These are phyloP conservation scores for Oncorhynchus masou DNA, from an alignment of 2,113 vertebrate genomes.

Conservation along the genomic window DNA sequence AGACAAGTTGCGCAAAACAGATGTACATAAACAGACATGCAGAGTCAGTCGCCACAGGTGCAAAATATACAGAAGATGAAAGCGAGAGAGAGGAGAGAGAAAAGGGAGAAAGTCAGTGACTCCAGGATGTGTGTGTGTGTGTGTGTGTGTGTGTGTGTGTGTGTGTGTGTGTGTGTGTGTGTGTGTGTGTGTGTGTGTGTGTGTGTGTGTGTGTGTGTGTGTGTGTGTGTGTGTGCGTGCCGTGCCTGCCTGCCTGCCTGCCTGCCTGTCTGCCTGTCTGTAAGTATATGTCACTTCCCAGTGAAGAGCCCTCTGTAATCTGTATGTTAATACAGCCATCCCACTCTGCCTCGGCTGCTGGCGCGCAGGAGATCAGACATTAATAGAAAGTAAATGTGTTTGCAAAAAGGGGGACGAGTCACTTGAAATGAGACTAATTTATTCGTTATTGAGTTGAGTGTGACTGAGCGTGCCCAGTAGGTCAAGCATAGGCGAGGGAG, in stretches of 20 bases:
- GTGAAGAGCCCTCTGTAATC: constrained; percentile 42
- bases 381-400: constrained; percentile 58
- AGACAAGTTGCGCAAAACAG: neutral
- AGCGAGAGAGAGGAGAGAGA: neutral
- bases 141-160: no score
- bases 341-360: constrained; percentile 11
- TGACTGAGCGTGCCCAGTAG: constrained; percentile 77
- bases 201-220: no score
- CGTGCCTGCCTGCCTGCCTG: no score
- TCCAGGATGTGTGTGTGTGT: constrained; percentile 14
- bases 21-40: constrained; percentile 1
- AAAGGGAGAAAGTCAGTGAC: neutral
- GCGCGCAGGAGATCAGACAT: constrained; percentile 28
- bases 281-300: constrained; percentile 18
- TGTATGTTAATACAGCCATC: constrained; percentile 40
- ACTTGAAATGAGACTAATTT: constrained; percentile 71
- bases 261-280: no score
- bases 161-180: no score
- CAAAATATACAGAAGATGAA: neutral
- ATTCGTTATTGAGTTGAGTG: constrained; percentile 84
- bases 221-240: no score
- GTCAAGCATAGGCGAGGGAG: constrained; percentile 78
- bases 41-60: neutral
- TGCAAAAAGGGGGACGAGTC: constrained; percentile 42
- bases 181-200: no score